Conservation (phyloP, 2,888 invertebrate species). For the Apocheima hispidaria region DNA sequence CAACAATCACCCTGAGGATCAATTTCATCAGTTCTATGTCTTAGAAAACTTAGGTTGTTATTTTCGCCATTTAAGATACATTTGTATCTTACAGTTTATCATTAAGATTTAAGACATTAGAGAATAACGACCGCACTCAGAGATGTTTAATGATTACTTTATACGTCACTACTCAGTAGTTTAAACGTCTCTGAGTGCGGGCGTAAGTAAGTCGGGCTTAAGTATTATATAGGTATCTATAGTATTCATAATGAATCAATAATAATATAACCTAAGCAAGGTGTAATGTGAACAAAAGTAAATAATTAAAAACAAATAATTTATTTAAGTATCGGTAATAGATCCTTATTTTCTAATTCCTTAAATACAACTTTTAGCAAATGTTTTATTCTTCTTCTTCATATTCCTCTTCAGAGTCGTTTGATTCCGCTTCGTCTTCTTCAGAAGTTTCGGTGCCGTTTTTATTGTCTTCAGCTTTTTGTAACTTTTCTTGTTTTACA, state of each 20-base stretch:
- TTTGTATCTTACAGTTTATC: too few relatives aligned
- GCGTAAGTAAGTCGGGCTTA: too few relatives aligned
- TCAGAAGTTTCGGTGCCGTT: slow-evolving; percentile 54
- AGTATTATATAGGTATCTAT: too few relatives aligned
- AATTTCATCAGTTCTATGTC: too few relatives aligned
- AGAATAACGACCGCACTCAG: too few relatives aligned
- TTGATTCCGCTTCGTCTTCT: slow-evolving; percentile 54
- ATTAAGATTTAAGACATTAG: too few relatives aligned
- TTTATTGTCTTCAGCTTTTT: slow-evolving; percentile 38
- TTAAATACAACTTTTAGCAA: slow-evolving; percentile 31
- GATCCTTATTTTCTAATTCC: slow-evolving; percentile 20
- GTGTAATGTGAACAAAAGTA: not conserved
- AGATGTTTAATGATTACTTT: too few relatives aligned
- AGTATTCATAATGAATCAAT: not conserved
- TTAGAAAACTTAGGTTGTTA: too few relatives aligned
- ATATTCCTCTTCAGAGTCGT: slow-evolving; percentile 33
- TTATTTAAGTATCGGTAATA: slow-evolving; percentile 29
- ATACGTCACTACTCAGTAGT: too few relatives aligned
- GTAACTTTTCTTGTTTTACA: slow-evolving; percentile 24
- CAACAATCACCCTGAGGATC: too few relatives aligned
- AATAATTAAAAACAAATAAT: slow-evolving; percentile 15
- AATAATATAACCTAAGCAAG: not conserved
- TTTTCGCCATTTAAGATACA: too few relatives aligned
- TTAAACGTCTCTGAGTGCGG: too few relatives aligned
- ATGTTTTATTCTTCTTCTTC: slow-evolving; percentile 35